A percentile compares a stretch with the other conserved stretches of the same genome.
phyloP scores from a whole-genome alignment of 2,797 vertebrate species.

The Antrozous pallidus region DNA sequence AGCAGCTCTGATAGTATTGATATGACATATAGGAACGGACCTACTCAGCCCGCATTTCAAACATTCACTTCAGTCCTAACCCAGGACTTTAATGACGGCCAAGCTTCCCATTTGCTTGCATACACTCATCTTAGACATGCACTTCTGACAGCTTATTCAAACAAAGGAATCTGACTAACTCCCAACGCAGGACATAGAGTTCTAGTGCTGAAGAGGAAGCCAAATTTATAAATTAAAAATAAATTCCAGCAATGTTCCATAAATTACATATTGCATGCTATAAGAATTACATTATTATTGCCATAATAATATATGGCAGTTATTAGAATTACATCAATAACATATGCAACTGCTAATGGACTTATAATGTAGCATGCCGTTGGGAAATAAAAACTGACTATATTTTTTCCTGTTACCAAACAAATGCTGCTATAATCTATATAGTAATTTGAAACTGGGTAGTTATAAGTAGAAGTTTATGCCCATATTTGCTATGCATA shows the following conservation, averaged over 20 bases:
- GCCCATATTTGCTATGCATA: constrained; percentile 60
- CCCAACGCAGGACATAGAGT: constrained; percentile 56
- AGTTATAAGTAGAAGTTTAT: constrained; percentile 70
- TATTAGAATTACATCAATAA: constrained; percentile 79
- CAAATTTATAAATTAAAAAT: constrained; percentile 65
- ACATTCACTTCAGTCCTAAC: constrained; percentile 64
- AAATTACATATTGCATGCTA: constrained; percentile 56
- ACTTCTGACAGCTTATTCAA: constrained; percentile 68
- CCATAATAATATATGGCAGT: constrained; percentile 79
- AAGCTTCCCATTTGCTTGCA: constrained; percentile 50
- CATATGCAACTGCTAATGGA: constrained; percentile 82
- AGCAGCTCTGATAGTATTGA: constrained; percentile 44
- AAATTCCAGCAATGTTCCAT: constrained; percentile 64
- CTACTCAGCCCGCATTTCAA: constrained; percentile 64
- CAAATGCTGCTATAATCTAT: constrained; percentile 70
- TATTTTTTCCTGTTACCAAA: constrained; percentile 74
- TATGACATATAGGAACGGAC: constrained; percentile 53
- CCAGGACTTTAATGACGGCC: constrained; percentile 56
- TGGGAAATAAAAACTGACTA: constrained; percentile 82
- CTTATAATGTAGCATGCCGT: constrained; percentile 80
- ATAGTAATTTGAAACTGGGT: constrained; percentile 74
- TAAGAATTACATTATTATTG: constrained; percentile 79
- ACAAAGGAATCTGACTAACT: constrained; percentile 4
- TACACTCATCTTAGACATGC: constrained; percentile 21
- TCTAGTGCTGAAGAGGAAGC: constrained; percentile 13